Percentiles rank a stretch among this genome's conserved stretches.
These are phyloP conservation scores for Trachymyrmex septentrionalis DNA, from an alignment of 1,140 invertebrate species.

Conservation along the genomic window DNA sequence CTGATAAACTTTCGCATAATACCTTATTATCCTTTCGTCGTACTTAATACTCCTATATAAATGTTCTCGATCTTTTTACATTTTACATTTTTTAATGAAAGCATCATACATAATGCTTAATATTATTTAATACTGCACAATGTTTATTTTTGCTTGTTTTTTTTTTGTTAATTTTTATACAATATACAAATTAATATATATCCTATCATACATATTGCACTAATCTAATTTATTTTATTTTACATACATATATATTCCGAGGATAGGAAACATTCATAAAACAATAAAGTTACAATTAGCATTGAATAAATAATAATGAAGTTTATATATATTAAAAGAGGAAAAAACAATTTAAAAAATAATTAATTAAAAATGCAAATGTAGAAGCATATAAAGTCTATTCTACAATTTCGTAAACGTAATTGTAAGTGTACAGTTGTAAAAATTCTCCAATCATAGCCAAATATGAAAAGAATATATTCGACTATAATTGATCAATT, in stretches of 20 bases:
- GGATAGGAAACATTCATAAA: neutral
- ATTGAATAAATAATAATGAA: neutral
- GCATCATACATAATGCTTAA: neutral
- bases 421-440: no score
- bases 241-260: neutral
- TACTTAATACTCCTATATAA: slow-evolving; percentile 69
- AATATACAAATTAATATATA: slow-evolving; percentile 5
- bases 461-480: no score
- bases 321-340: neutral
- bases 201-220: neutral
- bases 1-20: slow-evolving; percentile 74
- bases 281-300: neutral
- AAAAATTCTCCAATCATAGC: no score
- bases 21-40: slow-evolving; percentile 74
- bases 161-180: neutral
- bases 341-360: neutral
- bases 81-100: slow-evolving; percentile 26
- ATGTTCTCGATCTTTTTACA: slow-evolving; percentile 41
- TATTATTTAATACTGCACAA: neutral
- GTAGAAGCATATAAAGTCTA: neutral
- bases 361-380: neutral
- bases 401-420: no score
- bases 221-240: slow-evolving; percentile 28
- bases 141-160: slow-evolving; percentile 8
- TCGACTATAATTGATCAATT: no score